These are phyloP conservation scores for Lycocerus yunnanus DNA, from an alignment of 2,888 invertebrate species.

Conservation along the genomic window DNA sequence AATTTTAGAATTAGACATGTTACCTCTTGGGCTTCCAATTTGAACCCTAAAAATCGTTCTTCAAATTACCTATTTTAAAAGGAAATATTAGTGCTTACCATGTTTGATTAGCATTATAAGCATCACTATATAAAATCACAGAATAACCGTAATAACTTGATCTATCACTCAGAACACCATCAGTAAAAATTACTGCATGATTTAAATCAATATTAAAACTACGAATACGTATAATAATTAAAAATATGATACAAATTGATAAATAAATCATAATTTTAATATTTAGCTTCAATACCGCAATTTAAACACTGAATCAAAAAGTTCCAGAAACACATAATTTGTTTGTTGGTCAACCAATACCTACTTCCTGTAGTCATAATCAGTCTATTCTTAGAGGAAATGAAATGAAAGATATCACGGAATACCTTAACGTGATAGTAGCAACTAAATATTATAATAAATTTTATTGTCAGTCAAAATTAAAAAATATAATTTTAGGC, in stretches of 20 bases:
- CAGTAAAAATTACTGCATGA: constrained; percentile 41
- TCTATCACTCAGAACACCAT: constrained; percentile 37
- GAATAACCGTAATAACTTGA: constrained; percentile 51
- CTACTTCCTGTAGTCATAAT: constrained; percentile 23
- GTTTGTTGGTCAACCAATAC: constrained; percentile 18
- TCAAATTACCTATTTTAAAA: not conserved
- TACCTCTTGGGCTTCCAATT: constrained; percentile 50
- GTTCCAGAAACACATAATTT: not conserved
- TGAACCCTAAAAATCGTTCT: constrained; percentile 40
- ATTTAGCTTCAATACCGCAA: not conserved
- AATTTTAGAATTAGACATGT: constrained; percentile 26
- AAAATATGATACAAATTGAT: constrained; percentile 1
- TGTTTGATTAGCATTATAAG: constrained; percentile 21
- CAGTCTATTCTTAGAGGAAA: constrained; percentile 21
- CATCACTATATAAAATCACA: constrained; percentile 41
- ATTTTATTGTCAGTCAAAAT: not conserved
- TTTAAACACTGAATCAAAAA: not conserved
- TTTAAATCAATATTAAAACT: constrained; percentile 46
- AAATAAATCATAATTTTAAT: not conserved
- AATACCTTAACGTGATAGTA: not conserved
- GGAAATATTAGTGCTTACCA: constrained; percentile 36
- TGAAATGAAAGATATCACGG: constrained; percentile 11
- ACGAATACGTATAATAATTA: not conserved
- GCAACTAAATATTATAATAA: not conserved
- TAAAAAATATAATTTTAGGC: not conserved